These are phyloP conservation scores for Nesidiocoris tenuis DNA, from an alignment of 2,888 invertebrate species.

Conservation along the genomic window DNA sequence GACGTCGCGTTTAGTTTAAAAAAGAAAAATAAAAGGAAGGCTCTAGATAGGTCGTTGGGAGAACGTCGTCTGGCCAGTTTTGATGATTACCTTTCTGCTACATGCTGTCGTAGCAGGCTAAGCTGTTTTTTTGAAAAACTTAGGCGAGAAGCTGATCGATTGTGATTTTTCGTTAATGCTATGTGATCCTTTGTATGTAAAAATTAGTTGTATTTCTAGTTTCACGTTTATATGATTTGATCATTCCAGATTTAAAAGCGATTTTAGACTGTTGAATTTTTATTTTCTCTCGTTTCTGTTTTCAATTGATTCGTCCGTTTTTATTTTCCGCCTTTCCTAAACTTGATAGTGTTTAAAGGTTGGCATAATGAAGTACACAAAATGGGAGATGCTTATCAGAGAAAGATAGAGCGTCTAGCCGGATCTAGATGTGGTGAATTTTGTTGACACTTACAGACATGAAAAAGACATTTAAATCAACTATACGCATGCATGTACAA, in stretches of 20 bases:
- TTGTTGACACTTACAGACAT: too few relatives aligned
- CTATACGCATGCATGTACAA: too few relatives aligned
- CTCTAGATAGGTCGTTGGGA: slow-evolving; percentile 1
- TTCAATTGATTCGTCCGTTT: not conserved
- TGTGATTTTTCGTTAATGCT: slow-evolving; percentile 49
- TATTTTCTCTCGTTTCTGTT: not conserved
- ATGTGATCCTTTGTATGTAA: slow-evolving; percentile 48
- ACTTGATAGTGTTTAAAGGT: not conserved
- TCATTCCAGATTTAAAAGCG: slow-evolving; percentile 43
- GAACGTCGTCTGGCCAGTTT: not conserved
- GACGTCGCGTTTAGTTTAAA: slow-evolving; percentile 8
- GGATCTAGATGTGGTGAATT: not conserved
- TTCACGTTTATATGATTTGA: slow-evolving; percentile 45
- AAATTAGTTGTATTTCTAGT: slow-evolving; percentile 46
- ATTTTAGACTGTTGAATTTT: not conserved
- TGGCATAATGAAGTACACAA: not conserved
- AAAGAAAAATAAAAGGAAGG: slow-evolving; percentile 6
- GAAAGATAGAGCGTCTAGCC: not conserved
- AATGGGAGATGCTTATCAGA: not conserved
- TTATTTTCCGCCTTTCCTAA: not conserved
- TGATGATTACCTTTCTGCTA: not conserved
- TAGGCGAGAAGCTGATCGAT: slow-evolving; percentile 45
- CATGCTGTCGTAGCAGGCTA: not conserved
- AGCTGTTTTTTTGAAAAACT: not conserved
- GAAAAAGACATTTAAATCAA: too few relatives aligned